These are phyloP conservation scores for Pica pica DNA, from an alignment of 2,113 vertebrate genomes.

Conservation along the genomic window DNA sequence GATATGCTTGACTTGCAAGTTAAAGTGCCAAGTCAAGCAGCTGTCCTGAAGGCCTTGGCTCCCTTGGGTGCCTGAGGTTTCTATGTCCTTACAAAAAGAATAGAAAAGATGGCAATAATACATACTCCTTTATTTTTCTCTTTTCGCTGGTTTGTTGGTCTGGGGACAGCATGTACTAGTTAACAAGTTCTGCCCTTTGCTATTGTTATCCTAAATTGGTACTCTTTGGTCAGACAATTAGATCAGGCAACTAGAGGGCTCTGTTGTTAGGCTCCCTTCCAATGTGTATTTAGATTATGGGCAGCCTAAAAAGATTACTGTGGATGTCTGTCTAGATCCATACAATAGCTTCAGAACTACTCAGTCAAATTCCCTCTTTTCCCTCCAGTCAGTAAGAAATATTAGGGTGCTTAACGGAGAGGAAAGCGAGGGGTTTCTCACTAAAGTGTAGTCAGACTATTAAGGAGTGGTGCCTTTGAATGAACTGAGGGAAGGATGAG, in stretches of 20 bases:
- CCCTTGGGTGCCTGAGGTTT: constrained; percentile 33
- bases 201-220: constrained; percentile 45
- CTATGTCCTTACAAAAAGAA: background rate
- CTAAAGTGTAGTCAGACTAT: background rate
- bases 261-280: constrained; percentile 4
- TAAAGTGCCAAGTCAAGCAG: constrained; percentile 28
- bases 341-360: background rate
- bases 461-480: background rate
- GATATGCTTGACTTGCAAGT: background rate
- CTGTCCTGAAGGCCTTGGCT: background rate
- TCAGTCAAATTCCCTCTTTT: background rate
- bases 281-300: background rate
- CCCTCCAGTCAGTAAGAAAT: background rate
- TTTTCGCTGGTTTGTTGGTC: constrained; percentile 13
- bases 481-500: background rate
- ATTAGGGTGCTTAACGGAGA: background rate
- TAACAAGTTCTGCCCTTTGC: constrained; percentile 12
- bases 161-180: constrained; percentile 10
- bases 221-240: constrained; percentile 14
- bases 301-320: background rate
- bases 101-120: background rate
- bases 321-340: background rate
- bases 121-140: background rate
- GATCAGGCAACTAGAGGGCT: background rate
- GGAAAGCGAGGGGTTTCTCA: background rate